Percentiles rank a stretch among this genome's conserved stretches.
These are phyloP conservation scores for Lagodon rhomboides DNA, from an alignment of 2,797 vertebrate species.

Conservation along the genomic window DNA sequence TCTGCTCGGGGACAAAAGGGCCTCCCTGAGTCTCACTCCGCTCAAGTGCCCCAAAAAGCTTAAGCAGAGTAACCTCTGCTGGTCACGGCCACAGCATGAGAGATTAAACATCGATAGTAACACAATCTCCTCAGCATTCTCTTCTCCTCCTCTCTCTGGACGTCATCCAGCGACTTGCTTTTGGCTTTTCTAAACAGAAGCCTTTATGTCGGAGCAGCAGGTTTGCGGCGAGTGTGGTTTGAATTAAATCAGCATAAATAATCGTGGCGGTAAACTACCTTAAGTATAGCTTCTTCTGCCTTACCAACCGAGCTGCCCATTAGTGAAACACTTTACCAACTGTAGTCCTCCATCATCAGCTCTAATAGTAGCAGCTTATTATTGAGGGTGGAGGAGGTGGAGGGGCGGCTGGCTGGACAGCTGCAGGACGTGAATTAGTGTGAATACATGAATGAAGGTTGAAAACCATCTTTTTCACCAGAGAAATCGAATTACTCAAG, in stretches of 20 bases:
- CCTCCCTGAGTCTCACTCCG: conserved; percentile 7
- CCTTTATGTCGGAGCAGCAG: conserved; percentile 9
- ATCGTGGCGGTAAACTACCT: background rate
- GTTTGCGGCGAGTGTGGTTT: background rate
- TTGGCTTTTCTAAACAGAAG: background rate
- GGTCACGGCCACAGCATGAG: background rate
- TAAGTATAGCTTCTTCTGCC: background rate
- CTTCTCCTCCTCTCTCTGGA: background rate
- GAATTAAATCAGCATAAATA: background rate
- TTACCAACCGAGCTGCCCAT: background rate
- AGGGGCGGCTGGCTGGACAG: background rate
- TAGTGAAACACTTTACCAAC: background rate
- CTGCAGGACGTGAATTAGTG: conserved; percentile 18
- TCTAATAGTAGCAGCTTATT: conserved; percentile 31
- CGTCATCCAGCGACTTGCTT: background rate
- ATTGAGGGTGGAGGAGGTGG: conserved; percentile 1
- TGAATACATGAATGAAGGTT: background rate
- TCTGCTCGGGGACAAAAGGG: background rate
- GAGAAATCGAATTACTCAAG: background rate
- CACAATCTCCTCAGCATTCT: background rate
- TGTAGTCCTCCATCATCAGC: conserved; percentile 3
- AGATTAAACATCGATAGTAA: conserved; percentile 1
- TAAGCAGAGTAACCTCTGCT: background rate
- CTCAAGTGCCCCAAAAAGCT: conserved; percentile 8
- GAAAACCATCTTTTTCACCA: background rate